phyloP scores from a whole-genome alignment of 2,797 vertebrate genomes.

The Ctenopoma multispine region DNA sequence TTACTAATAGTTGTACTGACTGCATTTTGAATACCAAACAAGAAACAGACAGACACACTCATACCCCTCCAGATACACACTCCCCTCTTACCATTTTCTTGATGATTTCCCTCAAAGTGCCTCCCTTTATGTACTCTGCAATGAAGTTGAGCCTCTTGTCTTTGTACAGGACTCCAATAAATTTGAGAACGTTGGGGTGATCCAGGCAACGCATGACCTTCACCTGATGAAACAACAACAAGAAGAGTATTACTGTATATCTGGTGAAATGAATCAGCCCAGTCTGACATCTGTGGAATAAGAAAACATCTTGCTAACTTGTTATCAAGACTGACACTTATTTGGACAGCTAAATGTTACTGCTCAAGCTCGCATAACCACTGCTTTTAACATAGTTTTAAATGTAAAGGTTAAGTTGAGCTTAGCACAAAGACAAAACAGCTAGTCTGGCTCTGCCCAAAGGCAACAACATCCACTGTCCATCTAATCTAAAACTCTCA shows the following conservation, averaged over 20 bases:
- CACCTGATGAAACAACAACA: conserved; percentile 82
- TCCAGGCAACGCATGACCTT: conserved; percentile 99
- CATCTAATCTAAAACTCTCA: neutral
- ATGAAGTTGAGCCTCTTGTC: conserved; percentile 99
- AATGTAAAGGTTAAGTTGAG: neutral
- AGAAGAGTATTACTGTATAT: too few relatives aligned
- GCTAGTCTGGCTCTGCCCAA: too few relatives aligned
- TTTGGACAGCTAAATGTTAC: neutral
- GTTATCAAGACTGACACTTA: neutral
- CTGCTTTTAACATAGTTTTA: neutral
- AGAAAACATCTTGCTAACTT: neutral
- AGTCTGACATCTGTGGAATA: neutral
- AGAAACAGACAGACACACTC: neutral
- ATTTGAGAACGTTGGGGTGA: conserved; percentile 96
- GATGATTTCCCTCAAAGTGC: conserved; percentile 94
- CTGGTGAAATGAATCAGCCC: too few relatives aligned
- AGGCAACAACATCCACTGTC: too few relatives aligned
- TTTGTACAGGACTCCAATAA: conserved; percentile 98
- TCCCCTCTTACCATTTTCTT: conserved; percentile 91
- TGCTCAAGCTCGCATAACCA: neutral
- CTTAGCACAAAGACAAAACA: neutral
- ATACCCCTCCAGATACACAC: neutral
- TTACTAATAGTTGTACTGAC: neutral
- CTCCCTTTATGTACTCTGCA: conserved; percentile 97
- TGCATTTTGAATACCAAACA: conserved; percentile 5